Evolutionary conservation across 2,797 vertebrate species (phyloP).

Genomic region (Darevskia nairensis): DNA sequence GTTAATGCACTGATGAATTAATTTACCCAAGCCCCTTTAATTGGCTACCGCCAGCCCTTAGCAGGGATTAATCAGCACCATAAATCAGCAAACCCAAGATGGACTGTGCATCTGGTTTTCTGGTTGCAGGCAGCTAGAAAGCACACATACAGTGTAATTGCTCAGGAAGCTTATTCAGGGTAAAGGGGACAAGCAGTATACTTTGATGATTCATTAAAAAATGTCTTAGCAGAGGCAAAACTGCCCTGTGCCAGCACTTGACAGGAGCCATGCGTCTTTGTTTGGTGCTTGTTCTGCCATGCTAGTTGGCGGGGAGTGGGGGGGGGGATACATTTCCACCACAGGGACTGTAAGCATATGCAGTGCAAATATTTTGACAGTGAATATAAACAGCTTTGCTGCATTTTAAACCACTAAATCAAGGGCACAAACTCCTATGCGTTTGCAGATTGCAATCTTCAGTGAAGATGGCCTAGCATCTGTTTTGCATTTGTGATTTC

Average conservation of each 20-base stretch:
- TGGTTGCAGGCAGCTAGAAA: slow-evolving; percentile 32
- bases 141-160: slow-evolving; percentile 30
- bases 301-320: slow-evolving; percentile 43
- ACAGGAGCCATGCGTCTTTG: slow-evolving; percentile 54
- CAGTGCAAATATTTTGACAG: slow-evolving; percentile 78
- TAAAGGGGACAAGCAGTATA: slow-evolving; percentile 16
- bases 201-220: slow-evolving; percentile 68
- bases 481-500: slow-evolving; percentile 62
- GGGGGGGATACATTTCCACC: slow-evolving; percentile 55
- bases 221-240: slow-evolving; percentile 68
- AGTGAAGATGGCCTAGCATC: slow-evolving; percentile 60
- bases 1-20: background rate
- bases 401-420: slow-evolving; percentile 70
- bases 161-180: slow-evolving; percentile 38
- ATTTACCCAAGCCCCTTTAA: background rate
- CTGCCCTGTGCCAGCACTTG: slow-evolving; percentile 68
- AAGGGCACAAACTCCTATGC: slow-evolving; percentile 62
- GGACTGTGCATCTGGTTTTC: slow-evolving; percentile 18
- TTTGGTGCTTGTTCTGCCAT: slow-evolving; percentile 68
- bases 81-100: slow-evolving; percentile 11
- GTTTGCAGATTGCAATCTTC: slow-evolving; percentile 65
- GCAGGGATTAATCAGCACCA: background rate
- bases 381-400: slow-evolving; percentile 69
- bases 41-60: background rate
- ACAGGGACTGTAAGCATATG: slow-evolving; percentile 71